Conservation (phyloP, 2,113 vertebrate genomes). For the Crocuta crocuta region DNA sequence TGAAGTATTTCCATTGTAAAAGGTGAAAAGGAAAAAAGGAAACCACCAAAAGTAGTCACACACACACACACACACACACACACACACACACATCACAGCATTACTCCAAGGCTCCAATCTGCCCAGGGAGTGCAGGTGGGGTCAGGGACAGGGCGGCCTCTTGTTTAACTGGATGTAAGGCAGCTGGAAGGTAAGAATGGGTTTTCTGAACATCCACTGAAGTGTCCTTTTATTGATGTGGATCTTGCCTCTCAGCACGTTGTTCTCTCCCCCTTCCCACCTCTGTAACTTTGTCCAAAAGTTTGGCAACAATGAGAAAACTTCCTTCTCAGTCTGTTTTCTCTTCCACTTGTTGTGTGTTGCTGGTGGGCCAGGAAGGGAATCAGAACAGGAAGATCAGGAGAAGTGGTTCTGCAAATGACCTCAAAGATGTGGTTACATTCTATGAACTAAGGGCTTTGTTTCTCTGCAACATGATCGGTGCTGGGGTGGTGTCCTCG, state of each 20-base stretch:
- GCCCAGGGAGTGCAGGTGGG: slow-evolving; percentile 63
- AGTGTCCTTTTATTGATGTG: slow-evolving; percentile 66
- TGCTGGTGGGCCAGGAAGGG: slow-evolving; percentile 66
- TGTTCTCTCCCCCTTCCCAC: slow-evolving; percentile 70
- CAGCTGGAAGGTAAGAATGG: slow-evolving; percentile 87
- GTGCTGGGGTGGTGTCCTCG: slow-evolving; percentile 10
- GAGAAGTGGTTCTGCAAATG: slow-evolving; percentile 66
- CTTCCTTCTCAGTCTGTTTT: slow-evolving; percentile 63
- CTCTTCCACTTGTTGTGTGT: slow-evolving; percentile 69
- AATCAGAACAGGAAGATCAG: slow-evolving; percentile 23
- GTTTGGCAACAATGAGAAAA: slow-evolving; percentile 83
- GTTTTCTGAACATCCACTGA: slow-evolving; percentile 80
- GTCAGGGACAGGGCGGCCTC: slow-evolving; percentile 81
- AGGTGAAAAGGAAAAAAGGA: slow-evolving; percentile 74
- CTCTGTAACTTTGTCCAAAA: slow-evolving; percentile 67
- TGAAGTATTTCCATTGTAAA: slow-evolving; percentile 73
- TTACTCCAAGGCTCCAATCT: slow-evolving; percentile 83
- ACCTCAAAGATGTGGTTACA: slow-evolving; percentile 66
- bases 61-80: slow-evolving; percentile 70
- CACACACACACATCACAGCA: slow-evolving; percentile 85
- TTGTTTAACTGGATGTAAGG: slow-evolving; percentile 87
- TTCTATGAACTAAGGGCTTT: slow-evolving; percentile 74
- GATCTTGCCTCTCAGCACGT: slow-evolving; percentile 66
- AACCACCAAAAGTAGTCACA: slow-evolving; percentile 57
- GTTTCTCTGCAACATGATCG: slow-evolving; percentile 48